Percentiles rank a stretch among this genome's conserved stretches.
These are phyloP conservation scores for Melitaea athalia DNA, from an alignment of 2,888 invertebrate species.

Conservation along the genomic window DNA sequence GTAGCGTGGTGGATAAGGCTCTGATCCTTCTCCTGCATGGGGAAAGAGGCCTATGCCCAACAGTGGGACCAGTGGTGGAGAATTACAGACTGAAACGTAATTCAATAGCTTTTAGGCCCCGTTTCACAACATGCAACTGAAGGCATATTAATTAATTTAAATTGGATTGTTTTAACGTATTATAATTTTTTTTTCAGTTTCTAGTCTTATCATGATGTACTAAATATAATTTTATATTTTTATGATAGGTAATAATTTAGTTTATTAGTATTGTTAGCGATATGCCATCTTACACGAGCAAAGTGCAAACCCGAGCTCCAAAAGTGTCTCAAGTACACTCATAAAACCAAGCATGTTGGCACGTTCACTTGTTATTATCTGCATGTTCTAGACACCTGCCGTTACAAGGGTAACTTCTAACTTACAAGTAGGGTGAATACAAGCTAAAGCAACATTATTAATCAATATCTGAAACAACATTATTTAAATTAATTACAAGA, in stretches of 20 bases:
- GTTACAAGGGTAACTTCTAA: constrained; percentile 31
- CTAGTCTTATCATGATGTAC: background rate
- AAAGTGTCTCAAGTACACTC: constrained; percentile 45
- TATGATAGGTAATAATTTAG: background rate
- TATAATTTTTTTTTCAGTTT: no score
- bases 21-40: no score
- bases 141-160: no score
- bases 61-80: no score
- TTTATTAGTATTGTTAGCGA: constrained; percentile 14
- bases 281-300: constrained; percentile 14
- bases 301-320: constrained; percentile 33
- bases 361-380: constrained; percentile 40
- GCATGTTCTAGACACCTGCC: constrained; percentile 39
- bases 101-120: no score
- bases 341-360: constrained; percentile 43
- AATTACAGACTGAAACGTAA: no score
- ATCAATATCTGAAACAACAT: background rate
- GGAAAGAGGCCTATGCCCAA: no score
- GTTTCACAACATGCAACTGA: no score
- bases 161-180: no score
- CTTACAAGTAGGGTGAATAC: constrained; percentile 22
- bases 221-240: no score
- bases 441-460: constrained; percentile 6
- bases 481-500: background rate
- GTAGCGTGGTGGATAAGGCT: no score